Base-by-base conservation (phyloP, 2,888 invertebrate genomes). In the Drosophila vallismaia region DNA sequence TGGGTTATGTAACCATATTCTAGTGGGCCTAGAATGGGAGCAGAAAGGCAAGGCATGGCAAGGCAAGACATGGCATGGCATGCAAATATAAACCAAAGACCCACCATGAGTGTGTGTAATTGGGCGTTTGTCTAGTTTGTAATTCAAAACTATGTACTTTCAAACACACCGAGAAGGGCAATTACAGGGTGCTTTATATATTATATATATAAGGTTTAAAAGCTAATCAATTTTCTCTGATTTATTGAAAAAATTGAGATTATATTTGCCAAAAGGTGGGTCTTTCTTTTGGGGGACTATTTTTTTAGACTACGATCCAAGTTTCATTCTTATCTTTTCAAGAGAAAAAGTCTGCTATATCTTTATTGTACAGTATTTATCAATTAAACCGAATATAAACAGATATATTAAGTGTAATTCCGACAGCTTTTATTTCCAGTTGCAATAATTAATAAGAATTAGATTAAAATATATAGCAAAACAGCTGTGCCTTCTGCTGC, bases 1-100 rank as follows among this genome's bases (percentile, higher is more conserved):
- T 52, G 42, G 60, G 76, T 83, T 83, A 84, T 84, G 80, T 75
- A 83, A 83, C 67, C 67, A 4, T 57, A 38, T 64, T 53, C 51
- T 64, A 60, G 52, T 46, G 62, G 62, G 62, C n/a, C 45, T 63
- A 55, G 28, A 31, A 29, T 24, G 58, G 45, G 38, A 19, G 28
- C 49, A 38, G 29, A 33, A 29, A 44, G n/a, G n/a, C n/a, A n/a
- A n/a, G n/a, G n/a, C n/a, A n/a, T n/a, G n/a, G 19, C 19, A 19
- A 19, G 19, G 19, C 19, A 19, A 19, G 19, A 2, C 19, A 19
- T 19, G 19, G 29, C 36, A 44, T 10, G 62, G 24, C 29, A 51
- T 48, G 57, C 49, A 50, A 58, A 73, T 68, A 45, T 42, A 64
- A 69, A 57, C 71, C 57, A 67, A 71, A 73, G 75, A n/a, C n/a